Conservation (phyloP, 2,113 vertebrate species). For the Gallinago undulata region DNA sequence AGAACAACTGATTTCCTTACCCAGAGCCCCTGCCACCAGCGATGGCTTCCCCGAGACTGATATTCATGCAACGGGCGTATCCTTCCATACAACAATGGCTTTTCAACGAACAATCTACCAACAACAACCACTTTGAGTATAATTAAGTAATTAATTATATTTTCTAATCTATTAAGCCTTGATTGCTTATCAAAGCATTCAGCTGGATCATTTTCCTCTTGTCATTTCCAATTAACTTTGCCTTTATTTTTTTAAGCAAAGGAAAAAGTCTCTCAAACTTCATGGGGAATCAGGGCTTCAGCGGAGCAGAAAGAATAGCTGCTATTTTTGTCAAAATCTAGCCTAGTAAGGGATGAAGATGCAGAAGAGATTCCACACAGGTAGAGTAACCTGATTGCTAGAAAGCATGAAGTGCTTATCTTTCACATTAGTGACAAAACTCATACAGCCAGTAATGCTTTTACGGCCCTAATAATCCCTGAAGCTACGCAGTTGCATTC, state of each 20-base stretch:
- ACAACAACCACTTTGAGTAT: slow-evolving; percentile 54
- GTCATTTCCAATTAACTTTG: slow-evolving; percentile 75
- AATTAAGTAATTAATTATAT: slow-evolving; percentile 79
- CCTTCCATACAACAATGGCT: slow-evolving; percentile 34
- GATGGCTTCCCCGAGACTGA: neutral
- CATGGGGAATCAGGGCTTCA: neutral
- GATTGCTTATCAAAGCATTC: slow-evolving; percentile 72
- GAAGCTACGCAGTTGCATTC: neutral
- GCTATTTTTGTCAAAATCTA: neutral
- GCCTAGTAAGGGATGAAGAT: neutral
- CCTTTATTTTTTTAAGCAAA: neutral
- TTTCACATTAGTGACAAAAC: neutral
- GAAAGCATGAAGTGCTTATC: neutral
- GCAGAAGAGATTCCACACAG: neutral
- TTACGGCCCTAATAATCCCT: neutral
- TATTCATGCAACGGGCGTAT: neutral
- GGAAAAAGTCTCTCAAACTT: slow-evolving; percentile 23
- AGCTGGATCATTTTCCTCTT: slow-evolving; percentile 71
- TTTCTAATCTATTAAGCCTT: slow-evolving; percentile 74
- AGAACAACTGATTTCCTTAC: neutral
- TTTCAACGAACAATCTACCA: slow-evolving; percentile 50
- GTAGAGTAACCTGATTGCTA: neutral
- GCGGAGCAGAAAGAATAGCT: neutral
- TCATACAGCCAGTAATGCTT: neutral
- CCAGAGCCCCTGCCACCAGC: neutral